phyloP scores from a whole-genome alignment of 2,113 vertebrate species.

The Lynx canadensis region DNA sequence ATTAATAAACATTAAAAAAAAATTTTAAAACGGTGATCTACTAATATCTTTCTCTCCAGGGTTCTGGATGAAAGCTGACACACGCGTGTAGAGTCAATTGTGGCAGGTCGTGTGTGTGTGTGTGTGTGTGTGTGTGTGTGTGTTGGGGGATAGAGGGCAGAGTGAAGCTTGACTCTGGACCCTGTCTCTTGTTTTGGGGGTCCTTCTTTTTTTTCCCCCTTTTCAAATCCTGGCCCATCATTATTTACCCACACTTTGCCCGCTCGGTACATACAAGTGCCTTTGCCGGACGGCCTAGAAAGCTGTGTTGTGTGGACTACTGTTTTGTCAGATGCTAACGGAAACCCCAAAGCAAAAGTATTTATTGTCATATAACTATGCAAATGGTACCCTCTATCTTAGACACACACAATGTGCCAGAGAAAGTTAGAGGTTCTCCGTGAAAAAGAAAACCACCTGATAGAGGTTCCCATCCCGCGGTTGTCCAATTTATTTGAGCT shows the following conservation, averaged over 20 bases:
- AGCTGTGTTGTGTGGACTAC: neutral
- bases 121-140: too few species aligned
- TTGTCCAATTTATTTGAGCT: neutral
- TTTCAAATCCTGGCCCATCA: neutral
- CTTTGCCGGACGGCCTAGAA: neutral
- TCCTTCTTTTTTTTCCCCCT: neutral
- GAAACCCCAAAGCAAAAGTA: neutral
- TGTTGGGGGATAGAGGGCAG: rapidly evolving
- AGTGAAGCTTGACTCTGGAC: neutral
- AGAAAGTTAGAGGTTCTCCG: neutral
- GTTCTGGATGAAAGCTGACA: neutral
- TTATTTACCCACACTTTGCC: neutral
- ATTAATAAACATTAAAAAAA: too few species aligned
- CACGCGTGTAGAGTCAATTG: rapidly evolving
- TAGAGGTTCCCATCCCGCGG: neutral
- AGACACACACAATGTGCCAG: neutral
- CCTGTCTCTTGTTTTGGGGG: too few species aligned
- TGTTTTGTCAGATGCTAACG: neutral
- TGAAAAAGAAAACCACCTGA: neutral
- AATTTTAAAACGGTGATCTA: neutral
- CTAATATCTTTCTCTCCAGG: neutral
- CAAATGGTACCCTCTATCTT: neutral
- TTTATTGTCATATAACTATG: neutral
- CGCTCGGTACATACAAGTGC: rapidly evolving
- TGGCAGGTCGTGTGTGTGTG: neutral